These are phyloP conservation scores for Bombus superbus DNA, from an alignment of 1,140 invertebrate genomes.

Conservation along the genomic window DNA sequence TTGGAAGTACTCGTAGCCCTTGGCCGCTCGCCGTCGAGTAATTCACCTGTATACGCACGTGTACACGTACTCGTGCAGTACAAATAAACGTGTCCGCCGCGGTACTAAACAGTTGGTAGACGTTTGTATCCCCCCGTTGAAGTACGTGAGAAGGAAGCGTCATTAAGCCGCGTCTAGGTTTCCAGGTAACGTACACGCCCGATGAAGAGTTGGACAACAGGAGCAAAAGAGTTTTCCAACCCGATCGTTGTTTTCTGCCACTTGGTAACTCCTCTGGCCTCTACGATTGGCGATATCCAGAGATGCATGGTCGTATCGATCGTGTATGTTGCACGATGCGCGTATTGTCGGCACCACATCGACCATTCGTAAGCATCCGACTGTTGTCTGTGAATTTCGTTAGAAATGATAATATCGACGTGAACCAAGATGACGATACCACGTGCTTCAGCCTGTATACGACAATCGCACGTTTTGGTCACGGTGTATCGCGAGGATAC, in stretches of 20 bases:
- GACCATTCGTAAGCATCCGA: no score
- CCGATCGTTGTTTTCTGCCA: not conserved
- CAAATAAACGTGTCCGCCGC: slow-evolving; percentile 54
- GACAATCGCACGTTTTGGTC: no score
- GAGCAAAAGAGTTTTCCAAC: not conserved
- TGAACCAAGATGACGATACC: no score
- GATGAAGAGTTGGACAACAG: slow-evolving; percentile 20
- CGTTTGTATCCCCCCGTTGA: slow-evolving; percentile 45
- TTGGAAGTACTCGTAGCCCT: slow-evolving; percentile 22
- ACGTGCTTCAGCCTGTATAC: no score
- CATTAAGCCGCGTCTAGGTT: slow-evolving; percentile 34
- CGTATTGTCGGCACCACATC: no score
- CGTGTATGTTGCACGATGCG: no score
- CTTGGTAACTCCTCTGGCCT: not conserved
- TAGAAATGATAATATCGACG: no score
- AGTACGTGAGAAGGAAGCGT: slow-evolving; percentile 43
- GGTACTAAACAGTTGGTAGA: slow-evolving; percentile 51
- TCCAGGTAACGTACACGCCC: slow-evolving; percentile 44
- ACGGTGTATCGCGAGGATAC: no score
- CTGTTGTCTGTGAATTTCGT: no score
- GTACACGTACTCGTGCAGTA: slow-evolving; percentile 40
- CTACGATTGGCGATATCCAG: no score
- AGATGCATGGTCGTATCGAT: no score
- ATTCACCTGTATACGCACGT: slow-evolving; percentile 47
- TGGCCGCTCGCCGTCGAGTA: slow-evolving; percentile 18